Evolutionary conservation across 2,797 vertebrate species (phyloP).

Genomic region (Sebastes umbrosus): DNA sequence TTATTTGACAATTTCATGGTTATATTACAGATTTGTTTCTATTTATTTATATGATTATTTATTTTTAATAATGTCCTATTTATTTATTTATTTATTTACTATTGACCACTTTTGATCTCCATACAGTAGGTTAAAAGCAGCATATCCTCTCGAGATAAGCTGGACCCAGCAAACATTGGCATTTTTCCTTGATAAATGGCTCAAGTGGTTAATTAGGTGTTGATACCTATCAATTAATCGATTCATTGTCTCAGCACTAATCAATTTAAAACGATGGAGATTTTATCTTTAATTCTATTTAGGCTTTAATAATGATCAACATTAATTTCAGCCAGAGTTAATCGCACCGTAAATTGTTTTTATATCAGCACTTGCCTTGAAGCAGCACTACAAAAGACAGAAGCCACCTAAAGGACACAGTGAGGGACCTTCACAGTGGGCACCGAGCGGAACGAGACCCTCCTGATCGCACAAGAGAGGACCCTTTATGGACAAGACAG

Average conservation of each 20-base stretch:
- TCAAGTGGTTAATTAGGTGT: background rate
- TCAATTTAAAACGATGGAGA: background rate
- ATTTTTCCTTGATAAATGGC: background rate
- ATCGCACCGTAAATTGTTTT: background rate
- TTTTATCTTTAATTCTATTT: background rate
- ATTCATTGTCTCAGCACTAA: background rate
- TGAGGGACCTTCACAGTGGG: conserved; percentile 21
- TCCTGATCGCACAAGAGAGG: conserved; percentile 32
- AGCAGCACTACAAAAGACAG: conserved; percentile 9
- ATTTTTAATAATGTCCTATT: background rate
- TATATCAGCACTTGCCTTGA: background rate
- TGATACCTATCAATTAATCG: background rate
- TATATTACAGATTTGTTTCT: background rate
- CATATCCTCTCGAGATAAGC: background rate
- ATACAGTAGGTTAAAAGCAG: background rate
- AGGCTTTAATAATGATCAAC: background rate
- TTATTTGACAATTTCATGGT: background rate
- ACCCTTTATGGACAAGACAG: conserved; percentile 36
- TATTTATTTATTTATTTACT: background rate
- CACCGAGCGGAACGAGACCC: conserved; percentile 33
- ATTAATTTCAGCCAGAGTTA: background rate
- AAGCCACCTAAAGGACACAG: conserved; percentile 21
- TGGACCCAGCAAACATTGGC: background rate
- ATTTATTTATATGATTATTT: background rate
- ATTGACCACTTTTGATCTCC: background rate